Evolutionary conservation across 2,888 invertebrate genomes (phyloP), one percentile per base, ranked within the genome.

Genomic region (Ypsolopha scabrella): DNA sequence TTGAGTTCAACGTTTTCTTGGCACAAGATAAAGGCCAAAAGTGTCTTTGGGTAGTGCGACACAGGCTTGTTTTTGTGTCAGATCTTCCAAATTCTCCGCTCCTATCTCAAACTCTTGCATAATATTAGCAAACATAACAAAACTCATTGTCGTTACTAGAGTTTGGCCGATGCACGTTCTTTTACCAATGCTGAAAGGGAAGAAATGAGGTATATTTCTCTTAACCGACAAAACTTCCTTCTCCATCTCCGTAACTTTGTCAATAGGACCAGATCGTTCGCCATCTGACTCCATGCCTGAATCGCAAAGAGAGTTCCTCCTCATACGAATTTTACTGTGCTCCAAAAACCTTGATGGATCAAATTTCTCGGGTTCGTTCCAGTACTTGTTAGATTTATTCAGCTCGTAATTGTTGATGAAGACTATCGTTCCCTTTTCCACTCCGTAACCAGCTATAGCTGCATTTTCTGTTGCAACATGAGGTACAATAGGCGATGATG

Each of bases 401-500:
- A 96, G 68, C 57, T 92, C 91, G 68, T 93, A 94, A 66, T 95
- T 96, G 66, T 96, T 96, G 33, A 96, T 90, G 65, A 96, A 93
- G 0, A 96, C 89, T 51, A 95, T 88, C 0, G 95, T 94, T 0
- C 93, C 95, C 64, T 92, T 92, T 48, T 90, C 89, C 0, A 96
- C 89, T 0, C 88, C 87, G 63, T 89, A 93, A 0, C 93, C 94
- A 43, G 90, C 89, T 6, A 96, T 90, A 0, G 88, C 85, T 0
- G 93, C 91, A 63, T 93, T 91, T 60, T 91, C 90, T 0, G 93
- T 93, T 0, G 96, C 94, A 0, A 95, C 95, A 66, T 96, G 96
- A 0, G 96, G 96, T 0, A 96, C 96, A 53, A 96, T 96, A 0
- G 96, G 96, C 0, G 96, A 96, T 0, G 95, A 94, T 0, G 93